Evolutionary conservation across 2,113 vertebrate genomes (phyloP), one percentile per base, ranked within the genome.

Genomic region (Podarcis cretensis): DNA sequence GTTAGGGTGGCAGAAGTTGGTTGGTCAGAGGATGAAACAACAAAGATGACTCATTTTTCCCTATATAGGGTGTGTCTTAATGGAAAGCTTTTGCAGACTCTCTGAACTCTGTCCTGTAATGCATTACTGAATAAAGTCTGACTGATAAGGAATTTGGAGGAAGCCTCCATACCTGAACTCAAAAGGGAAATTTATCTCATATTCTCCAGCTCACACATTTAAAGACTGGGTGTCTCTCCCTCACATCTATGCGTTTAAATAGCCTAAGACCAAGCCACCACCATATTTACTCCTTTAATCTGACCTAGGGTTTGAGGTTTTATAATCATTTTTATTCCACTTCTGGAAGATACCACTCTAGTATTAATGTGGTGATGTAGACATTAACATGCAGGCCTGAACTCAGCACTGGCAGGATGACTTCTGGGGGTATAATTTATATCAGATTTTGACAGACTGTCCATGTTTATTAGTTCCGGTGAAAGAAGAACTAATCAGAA

Each of bases 401-500:
- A 65, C 83, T 40, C 14, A 91, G 18, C n/a, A 37, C 86, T 16
- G 14, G 9, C 65, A 90, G 37, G 63, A 79, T 65, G 82, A 59
- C 78, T 85, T 93, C 71, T 91, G n/a, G 3, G 14, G 83, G 13
- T 79, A 79, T 89, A 75, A 87, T 89, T 95, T 93, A 82, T 79
- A 83, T 82, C 69, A 90, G 2, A 37, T 89, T 93, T 74, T 89
- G 30, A 75, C 27, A 93, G 81, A 37, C 68, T 89, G 18, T 63
- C 21, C 1, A 1, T 79, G 59, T 93, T 89, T 92, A 85, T 89
- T 91, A 93, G 16, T 79, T 91, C 78, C 81, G 68, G 20, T 89
- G 43, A 88, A 90, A 16, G 2, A 1, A 84, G 23, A 93, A 90
- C 63, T 92, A 91, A 75, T 94, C 35, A 91, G 66, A 90, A 88